Evolutionary conservation across 2,113 vertebrate species (phyloP), one percentile per base, ranked within the genome.

Genomic region (Sigmodon hispidus): DNA sequence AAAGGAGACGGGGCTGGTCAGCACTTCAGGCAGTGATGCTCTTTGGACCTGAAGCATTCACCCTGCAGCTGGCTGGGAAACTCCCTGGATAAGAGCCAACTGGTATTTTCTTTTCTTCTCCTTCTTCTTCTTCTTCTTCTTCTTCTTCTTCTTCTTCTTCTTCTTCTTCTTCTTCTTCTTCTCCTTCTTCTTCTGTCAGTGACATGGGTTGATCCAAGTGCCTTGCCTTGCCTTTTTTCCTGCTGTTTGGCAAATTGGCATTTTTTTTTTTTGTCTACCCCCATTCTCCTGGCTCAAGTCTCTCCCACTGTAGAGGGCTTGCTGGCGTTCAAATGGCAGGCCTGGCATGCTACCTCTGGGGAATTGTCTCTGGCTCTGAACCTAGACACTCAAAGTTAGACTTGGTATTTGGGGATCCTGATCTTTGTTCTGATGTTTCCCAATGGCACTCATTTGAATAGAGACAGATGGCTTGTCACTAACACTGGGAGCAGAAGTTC

Each of bases 401-500:
- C 89, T 50, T 91, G 50, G 77, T 67, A 89, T 91, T 80, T 89
- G 4, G 1, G 0, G 29, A 93, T 59, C 57, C 52, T 0, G 0
- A 76, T 61, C 93, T 92, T 29, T 16, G 29, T 55, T 34, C 91
- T 69, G 13, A n/a, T 1, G 0, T 48, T 90, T 92, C 70, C 9
- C 50, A n/a, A 4, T 6, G 52, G 94, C 24, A 61, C 55, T 95
- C 52, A 43, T 21, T 48, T 26, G 26, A 92, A 29, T 94, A 73
- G 94, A 96, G 94, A 52, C 19, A 61, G 70, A 52, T 61, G 75
- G 12, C 34, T 81, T 91, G 26, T 76, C 90, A 52, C 36, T 73
- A 91, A 52, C 80, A 15, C 52, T 1, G 0, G 11, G 63, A 95
- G 72, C 80, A 63, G 77, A 94, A 79, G 9, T 79, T 77, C 87